Evolutionary conservation across 92 coral and sea anemone species (phyloP).

Genomic region (Ricordea florida): DNA sequence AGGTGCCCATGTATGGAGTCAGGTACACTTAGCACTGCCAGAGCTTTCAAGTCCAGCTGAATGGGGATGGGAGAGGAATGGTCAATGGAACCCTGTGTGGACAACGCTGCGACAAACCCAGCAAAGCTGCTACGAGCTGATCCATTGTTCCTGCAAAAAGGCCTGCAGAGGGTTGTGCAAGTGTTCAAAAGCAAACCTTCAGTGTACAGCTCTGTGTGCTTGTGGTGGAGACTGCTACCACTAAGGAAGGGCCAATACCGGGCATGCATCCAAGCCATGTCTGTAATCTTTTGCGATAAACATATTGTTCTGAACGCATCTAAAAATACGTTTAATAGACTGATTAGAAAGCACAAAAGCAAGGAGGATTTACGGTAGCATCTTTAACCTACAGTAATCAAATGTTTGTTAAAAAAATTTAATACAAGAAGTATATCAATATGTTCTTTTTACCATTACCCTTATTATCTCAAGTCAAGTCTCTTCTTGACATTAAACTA

Average conservation of each 20-base stretch:
- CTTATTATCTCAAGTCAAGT: too few species aligned
- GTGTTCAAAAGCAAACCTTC: constrained; percentile 1
- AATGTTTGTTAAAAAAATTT: background rate
- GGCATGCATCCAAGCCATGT: constrained; percentile 19
- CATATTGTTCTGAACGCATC: background rate
- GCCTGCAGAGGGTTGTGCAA: constrained; percentile 22
- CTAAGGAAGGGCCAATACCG: too few species aligned
- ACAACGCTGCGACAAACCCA: background rate
- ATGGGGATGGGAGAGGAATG: constrained; percentile 4
- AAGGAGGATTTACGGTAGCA: background rate
- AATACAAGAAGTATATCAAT: too few species aligned
- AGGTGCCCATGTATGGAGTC: constrained; percentile 20
- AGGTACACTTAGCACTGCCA: background rate
- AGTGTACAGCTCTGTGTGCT: background rate
- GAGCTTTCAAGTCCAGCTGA: constrained; percentile 4
- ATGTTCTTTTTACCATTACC: too few species aligned
- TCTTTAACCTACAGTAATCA: background rate
- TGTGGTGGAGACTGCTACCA: constrained; percentile 11
- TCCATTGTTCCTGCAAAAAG: constrained; percentile 17
- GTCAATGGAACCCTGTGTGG: constrained; percentile 8
- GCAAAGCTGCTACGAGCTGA: constrained; percentile 11
- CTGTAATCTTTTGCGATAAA: constrained; percentile 32
- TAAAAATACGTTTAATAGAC: background rate
- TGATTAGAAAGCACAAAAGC: background rate
- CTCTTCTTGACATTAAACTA: background rate